Evolutionary conservation across 2,797 vertebrate species (phyloP).

Genomic region (Emys orbicularis): DNA sequence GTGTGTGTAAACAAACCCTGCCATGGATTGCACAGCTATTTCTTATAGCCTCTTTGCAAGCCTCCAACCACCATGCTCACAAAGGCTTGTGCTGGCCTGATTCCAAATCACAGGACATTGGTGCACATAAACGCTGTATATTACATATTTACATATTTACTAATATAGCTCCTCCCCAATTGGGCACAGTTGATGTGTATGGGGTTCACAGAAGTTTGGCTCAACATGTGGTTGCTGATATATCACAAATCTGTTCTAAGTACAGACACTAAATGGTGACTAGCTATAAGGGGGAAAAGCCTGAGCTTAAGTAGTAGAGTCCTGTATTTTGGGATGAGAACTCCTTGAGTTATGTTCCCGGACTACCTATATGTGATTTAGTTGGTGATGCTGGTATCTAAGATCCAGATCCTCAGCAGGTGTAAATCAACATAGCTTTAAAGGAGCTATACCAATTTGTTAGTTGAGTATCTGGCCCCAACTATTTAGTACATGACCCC

Average conservation of each 20-base stretch:
- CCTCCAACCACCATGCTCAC: neutral
- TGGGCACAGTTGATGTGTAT: neutral
- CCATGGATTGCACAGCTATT: neutral
- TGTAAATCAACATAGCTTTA: accelerated
- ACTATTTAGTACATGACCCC: accelerated
- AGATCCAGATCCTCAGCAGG: neutral
- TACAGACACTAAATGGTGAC: neutral
- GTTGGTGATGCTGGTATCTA: neutral
- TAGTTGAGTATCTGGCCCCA: neutral
- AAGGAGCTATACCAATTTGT: neutral
- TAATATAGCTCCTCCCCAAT: neutral
- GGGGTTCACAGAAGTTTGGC: neutral
- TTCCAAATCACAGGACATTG: accelerated
- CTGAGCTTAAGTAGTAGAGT: neutral
- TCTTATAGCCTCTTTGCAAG: neutral
- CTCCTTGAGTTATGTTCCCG: neutral
- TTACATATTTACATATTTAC: neutral
- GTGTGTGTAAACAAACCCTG: neutral
- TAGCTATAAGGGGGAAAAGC: neutral
- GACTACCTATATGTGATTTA: neutral
- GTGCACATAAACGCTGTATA: neutral
- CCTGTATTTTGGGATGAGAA: neutral
- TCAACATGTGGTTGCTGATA: neutral
- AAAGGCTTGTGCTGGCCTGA: neutral
- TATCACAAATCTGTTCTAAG: neutral